Conservation (phyloP, 92 coral and sea anemone genomes). For the Montipora capitata region DNA sequence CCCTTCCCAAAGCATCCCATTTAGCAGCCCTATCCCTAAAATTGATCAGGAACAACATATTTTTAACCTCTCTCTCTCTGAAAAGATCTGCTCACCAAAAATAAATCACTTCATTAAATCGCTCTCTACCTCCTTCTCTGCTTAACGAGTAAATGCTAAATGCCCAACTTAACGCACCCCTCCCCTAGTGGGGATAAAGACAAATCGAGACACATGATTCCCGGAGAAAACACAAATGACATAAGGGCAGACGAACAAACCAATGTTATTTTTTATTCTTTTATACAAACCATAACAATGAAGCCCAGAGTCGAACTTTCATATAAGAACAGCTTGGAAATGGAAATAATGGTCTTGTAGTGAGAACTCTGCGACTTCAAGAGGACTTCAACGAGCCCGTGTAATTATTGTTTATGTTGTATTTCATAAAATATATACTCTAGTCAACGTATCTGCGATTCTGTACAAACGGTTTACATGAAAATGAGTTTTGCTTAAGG, state of each 20-base stretch:
- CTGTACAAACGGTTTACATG: constrained; percentile 29
- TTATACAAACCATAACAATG: constrained; percentile 63
- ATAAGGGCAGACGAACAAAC: background rate
- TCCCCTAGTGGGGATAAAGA: background rate
- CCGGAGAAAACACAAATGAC: background rate
- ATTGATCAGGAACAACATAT: no score
- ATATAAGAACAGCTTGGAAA: constrained; percentile 19
- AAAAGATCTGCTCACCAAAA: no score
- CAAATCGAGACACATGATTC: no score
- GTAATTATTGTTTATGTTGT: constrained; percentile 68
- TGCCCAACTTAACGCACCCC: background rate
- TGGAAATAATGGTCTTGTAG: no score
- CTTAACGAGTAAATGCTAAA: background rate
- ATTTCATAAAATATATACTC: constrained; percentile 84
- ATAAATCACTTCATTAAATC: no score
- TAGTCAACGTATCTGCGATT: constrained; percentile 28
- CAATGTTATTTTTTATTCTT: constrained; percentile 31
- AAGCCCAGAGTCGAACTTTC: constrained; percentile 27
- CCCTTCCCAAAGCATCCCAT: no score
- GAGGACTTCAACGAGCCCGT: constrained; percentile 31
- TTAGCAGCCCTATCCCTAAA: no score
- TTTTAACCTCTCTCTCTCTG: no score
- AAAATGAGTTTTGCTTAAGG: constrained; percentile 32
- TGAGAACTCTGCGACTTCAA: no score
- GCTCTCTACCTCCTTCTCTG: no score